phyloP scores from a whole-genome alignment of 1,140 invertebrate genomes.

The Apolygus lucorum region DNA sequence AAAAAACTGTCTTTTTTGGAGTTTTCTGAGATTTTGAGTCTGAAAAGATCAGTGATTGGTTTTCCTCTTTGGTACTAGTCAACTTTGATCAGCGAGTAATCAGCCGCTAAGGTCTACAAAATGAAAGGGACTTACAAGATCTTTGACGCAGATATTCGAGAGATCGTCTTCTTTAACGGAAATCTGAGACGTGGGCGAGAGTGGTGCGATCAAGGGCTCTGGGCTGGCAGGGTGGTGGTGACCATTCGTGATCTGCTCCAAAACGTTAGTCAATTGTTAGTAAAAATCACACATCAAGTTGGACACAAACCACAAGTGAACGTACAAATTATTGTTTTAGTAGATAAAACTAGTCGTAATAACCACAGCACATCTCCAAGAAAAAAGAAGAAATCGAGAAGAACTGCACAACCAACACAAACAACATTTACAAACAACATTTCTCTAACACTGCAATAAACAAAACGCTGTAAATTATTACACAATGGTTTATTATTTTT shows the following conservation, averaged over 20 bases:
- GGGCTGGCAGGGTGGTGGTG: slow-evolving; percentile 6
- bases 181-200: slow-evolving; percentile 4
- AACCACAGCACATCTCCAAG: background rate
- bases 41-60: too few species aligned
- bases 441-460: too few species aligned
- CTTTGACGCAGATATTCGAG: slow-evolving; percentile 35
- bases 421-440: too few species aligned
- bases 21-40: too few species aligned
- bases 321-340: background rate
- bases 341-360: background rate
- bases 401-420: too few species aligned
- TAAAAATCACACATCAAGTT: background rate
- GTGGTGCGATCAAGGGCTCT: background rate
- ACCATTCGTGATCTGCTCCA: slow-evolving; percentile 29
- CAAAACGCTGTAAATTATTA: too few species aligned
- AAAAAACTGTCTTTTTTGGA: too few species aligned
- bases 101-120: too few species aligned
- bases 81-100: too few species aligned
- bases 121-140: slow-evolving; percentile 34
- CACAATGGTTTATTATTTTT: too few species aligned
- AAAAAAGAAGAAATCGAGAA: too few species aligned
- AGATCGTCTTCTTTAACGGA: slow-evolving; percentile 33
- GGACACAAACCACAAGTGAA: background rate
- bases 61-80: too few species aligned
- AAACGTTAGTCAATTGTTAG: background rate